Conservation (phyloP, 2,113 vertebrate species). For the Muscicapa adusta region DNA sequence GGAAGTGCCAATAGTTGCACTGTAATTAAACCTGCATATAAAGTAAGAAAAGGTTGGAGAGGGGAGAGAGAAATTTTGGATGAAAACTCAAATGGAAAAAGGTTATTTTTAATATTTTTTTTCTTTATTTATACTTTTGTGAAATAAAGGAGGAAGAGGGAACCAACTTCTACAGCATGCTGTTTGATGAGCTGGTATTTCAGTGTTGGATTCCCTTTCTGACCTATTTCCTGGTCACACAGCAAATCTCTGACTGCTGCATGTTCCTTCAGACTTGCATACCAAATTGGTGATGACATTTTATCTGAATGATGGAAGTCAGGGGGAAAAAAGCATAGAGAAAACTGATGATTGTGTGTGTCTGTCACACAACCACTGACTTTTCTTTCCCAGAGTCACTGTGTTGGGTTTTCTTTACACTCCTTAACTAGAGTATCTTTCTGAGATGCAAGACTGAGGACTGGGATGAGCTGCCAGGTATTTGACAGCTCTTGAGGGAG, state of each 20-base stretch:
- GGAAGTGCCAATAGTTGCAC: neutral
- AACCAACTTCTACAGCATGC: rapidly evolving
- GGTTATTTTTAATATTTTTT: neutral
- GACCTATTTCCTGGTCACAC: neutral
- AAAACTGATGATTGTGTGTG: neutral
- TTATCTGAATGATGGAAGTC: neutral
- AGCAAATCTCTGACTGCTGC: neutral
- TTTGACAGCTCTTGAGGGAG: neutral
- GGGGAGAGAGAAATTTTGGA: neutral
- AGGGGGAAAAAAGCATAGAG: neutral
- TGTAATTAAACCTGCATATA: neutral
- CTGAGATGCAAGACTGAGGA: neutral
- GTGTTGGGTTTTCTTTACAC: neutral
- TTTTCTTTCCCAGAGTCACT: neutral
- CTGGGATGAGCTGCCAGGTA: neutral
- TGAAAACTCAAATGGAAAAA: neutral
- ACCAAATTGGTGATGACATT: neutral
- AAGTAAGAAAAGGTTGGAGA: neutral
- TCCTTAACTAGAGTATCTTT: neutral
- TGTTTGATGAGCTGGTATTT: neutral
- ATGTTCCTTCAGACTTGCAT: neutral
- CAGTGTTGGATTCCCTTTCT: neutral
- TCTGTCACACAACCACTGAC: neutral
- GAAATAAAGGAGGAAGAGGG: neutral
- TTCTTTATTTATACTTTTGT: neutral